Evolutionary conservation across 2,888 invertebrate species (phyloP).

Genomic region (Pristionchus japonicus): DNA sequence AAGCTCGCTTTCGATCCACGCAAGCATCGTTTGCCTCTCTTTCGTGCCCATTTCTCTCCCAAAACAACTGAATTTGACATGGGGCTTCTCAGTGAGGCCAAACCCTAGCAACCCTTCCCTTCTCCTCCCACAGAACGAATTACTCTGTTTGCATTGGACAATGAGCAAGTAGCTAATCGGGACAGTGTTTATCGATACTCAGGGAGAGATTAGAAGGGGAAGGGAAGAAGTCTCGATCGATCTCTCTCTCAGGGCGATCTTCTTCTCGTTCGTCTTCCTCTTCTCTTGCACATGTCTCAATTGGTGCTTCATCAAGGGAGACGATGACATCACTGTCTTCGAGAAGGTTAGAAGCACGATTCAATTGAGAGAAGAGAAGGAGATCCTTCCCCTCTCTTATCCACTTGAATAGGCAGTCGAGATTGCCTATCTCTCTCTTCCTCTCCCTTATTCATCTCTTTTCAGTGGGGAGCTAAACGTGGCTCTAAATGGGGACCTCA

Average conservation of each 20-base stretch:
- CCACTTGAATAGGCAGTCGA: not conserved
- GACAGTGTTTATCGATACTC: not conserved
- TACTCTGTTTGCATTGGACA: not conserved
- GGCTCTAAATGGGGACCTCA: constrained; percentile 26
- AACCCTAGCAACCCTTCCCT: not conserved
- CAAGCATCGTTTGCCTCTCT: not conserved
- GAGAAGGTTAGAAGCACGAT: not conserved
- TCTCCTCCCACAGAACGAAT: not conserved
- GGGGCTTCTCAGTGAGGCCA: not conserved
- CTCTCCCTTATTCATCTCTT: no score
- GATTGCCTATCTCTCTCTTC: not conserved
- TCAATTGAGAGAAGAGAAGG: not conserved
- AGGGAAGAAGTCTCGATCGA: not conserved
- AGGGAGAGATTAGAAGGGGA: not conserved
- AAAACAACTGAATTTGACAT: not conserved
- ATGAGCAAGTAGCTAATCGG: not conserved
- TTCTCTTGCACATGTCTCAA: constrained; percentile 41
- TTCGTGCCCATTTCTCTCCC: not conserved
- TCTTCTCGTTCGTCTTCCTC: constrained; percentile 45
- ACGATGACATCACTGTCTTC: constrained; percentile 41
- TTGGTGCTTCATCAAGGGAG: constrained; percentile 26
- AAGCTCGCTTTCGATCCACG: not conserved
- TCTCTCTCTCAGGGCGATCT: not conserved
- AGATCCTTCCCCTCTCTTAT: not conserved
- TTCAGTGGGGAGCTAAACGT: constrained; percentile 25